Base-by-base conservation (phyloP, 2,797 vertebrate genomes). In the Rhinella marina region DNA sequence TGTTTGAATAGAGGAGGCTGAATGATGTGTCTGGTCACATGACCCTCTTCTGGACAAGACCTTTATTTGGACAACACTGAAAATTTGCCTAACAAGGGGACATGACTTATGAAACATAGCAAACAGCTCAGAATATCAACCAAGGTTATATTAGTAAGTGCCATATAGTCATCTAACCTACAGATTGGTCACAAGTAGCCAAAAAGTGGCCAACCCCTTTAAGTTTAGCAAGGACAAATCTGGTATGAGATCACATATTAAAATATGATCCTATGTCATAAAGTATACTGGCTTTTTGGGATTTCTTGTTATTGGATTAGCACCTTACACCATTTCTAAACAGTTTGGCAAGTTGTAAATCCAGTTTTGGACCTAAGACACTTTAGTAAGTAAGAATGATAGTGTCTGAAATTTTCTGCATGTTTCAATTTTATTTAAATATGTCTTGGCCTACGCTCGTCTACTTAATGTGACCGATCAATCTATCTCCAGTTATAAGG, bases 401-500 rank as follows among this genome's bases (percentile, higher is more conserved):
- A 59, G 81, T 25, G 17, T 81, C 70, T 75, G 66, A 76, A 88
- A 84, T 84, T 29, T 84, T 66, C 80, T 85, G 61, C 77, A 85
- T 88, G 82, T 76, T 86, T 68, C 75, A 81, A 48, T 85, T 80
- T 85, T 59, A 85, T 88, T 84, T 82, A 86, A 88, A 86, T 86
- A 86, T 50, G 76, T 76, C 77, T 78, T 85, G 87, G 82, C 61
- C 78, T 50, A 66, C 59, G 56, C 82, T 88, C 82, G 64, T 82
- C 84, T 88, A 82, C 62, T 76, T 81, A 81, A 82, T 82, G 68
- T 52, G 88, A 85, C 81, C 29, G 68, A 90, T 84, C 76, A 52
- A 81, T 90, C 29, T 81, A 77, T 68, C 76, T 82, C 61, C 25
- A 73, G 73, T 84, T 79, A 66, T 70, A 81, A 87, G 78, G 48